A percentile compares a stretch with the other conserved stretches of the same genome.
Conservation (phyloP, 2,797 vertebrate species). For the Otolemur crassicaudatus region DNA sequence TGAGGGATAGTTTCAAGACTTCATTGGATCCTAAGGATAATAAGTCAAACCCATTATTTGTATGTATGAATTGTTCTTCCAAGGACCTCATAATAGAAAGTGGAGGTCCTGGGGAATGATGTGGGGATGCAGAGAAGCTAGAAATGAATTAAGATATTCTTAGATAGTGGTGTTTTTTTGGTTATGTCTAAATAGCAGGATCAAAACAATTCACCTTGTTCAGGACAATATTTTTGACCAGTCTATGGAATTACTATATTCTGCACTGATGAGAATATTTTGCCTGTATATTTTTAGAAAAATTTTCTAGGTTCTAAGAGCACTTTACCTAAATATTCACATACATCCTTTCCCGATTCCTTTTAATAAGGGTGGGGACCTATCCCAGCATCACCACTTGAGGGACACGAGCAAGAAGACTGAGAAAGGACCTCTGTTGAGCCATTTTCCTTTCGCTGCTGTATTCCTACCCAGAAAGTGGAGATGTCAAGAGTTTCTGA, state of each 20-base stretch:
- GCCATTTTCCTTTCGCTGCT: neutral
- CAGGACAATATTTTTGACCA: neutral
- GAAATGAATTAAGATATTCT: neutral
- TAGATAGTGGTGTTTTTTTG: neutral
- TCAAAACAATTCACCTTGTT: constrained; percentile 1
- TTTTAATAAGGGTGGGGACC: neutral
- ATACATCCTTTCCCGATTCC: neutral
- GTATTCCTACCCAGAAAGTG: neutral
- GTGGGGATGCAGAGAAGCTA: neutral
- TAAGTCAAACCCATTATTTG: constrained; percentile 1
- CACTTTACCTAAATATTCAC: constrained; percentile 14
- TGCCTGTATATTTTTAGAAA: neutral
- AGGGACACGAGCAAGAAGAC: neutral
- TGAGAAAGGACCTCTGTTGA: neutral
- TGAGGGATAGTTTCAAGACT: neutral
- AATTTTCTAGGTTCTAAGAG: constrained; percentile 26
- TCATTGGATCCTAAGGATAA: neutral
- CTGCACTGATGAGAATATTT: neutral
- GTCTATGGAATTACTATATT: neutral
- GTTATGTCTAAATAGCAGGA: neutral
- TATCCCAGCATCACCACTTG: neutral
- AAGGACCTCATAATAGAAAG: neutral
- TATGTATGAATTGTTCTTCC: neutral
- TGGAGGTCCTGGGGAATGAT: neutral
- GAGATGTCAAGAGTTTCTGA: neutral